These are phyloP conservation scores for Incurvaria masculella DNA, from an alignment of 2,888 invertebrate genomes.

Conservation along the genomic window DNA sequence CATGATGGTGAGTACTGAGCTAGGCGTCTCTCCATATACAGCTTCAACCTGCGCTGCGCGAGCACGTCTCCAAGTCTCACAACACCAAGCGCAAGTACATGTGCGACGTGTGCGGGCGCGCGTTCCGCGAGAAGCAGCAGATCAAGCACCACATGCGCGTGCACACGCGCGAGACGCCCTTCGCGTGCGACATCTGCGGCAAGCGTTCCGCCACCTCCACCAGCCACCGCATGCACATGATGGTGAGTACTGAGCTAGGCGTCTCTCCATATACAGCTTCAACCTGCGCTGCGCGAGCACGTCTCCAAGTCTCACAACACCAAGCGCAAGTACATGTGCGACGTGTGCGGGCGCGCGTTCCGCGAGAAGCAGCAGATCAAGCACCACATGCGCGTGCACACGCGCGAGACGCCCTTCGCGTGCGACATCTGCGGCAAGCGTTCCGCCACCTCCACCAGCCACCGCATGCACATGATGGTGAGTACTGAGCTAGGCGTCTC, in stretches of 20 bases:
- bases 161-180: neutral
- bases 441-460: neutral
- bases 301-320: neutral
- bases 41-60: neutral
- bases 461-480: neutral
- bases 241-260: too few relatives aligned
- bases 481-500: too few relatives aligned
- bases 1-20: too few relatives aligned
- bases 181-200: neutral
- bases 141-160: neutral
- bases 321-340: neutral
- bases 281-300: neutral
- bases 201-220: neutral
- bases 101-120: neutral
- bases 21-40: too few relatives aligned
- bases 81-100: neutral
- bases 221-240: neutral
- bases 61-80: neutral
- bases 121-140: neutral
- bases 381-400: neutral
- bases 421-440: neutral
- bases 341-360: neutral
- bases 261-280: too few relatives aligned
- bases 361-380: neutral
- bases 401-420: neutral